Conservation (phyloP, 2,113 vertebrate species). For the Crotalus helleri region DNA sequence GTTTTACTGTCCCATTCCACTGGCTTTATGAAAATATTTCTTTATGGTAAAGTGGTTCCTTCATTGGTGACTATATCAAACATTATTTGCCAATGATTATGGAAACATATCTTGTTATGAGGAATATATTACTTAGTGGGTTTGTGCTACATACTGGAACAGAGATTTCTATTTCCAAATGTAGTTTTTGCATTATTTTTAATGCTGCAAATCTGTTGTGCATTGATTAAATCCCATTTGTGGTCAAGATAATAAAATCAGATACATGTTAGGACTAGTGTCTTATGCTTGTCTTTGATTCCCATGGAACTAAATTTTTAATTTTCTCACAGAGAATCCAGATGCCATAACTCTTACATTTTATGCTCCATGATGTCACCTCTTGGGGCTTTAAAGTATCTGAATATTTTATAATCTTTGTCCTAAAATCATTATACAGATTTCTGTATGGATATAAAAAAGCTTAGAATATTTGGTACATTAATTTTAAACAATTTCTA, state of each 20-base stretch:
- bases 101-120: neutral
- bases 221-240: neutral
- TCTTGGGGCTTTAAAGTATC: neutral
- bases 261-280: neutral
- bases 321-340: neutral
- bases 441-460: neutral
- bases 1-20: neutral
- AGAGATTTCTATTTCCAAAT: neutral
- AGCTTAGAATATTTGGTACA: neutral
- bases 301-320: neutral
- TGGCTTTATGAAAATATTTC: neutral
- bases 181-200: neutral
- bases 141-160: neutral
- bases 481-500: neutral
- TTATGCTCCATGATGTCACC: neutral
- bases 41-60: neutral
- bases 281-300: neutral
- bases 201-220: neutral
- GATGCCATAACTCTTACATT: neutral
- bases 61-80: neutral
- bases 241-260: neutral
- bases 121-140: neutral
- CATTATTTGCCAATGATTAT: neutral
- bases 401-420: neutral
- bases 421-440: neutral